Evolutionary conservation across 2,888 invertebrate genomes (phyloP).

Genomic region (Ichneumon xanthorius): DNA sequence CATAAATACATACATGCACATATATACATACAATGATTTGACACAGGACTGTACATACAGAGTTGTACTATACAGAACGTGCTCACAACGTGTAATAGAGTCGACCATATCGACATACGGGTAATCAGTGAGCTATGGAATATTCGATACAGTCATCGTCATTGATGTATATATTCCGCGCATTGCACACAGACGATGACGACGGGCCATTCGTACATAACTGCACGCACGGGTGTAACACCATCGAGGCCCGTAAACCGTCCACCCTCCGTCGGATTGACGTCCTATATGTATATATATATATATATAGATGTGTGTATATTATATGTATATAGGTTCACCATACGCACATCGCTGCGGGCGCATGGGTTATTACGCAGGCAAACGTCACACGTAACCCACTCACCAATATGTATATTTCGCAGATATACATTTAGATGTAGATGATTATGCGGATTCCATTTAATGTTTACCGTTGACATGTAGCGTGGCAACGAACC

Average conservation of each 20-base stretch:
- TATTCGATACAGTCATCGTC: slow-evolving; percentile 63
- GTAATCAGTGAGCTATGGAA: slow-evolving; percentile 53
- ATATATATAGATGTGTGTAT: too few species aligned
- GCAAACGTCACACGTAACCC: slow-evolving; percentile 65
- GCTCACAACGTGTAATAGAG: slow-evolving; percentile 26
- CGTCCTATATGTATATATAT: not conserved
- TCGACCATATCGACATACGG: slow-evolving; percentile 56
- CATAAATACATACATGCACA: too few species aligned
- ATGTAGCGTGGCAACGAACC: slow-evolving; percentile 20
- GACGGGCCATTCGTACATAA: not conserved
- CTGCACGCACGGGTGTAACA: not conserved
- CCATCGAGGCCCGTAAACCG: slow-evolving; percentile 13
- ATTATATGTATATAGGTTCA: slow-evolving; percentile 11
- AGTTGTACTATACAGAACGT: not conserved
- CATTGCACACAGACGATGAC: not conserved
- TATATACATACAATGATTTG: not conserved
- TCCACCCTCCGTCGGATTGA: not conserved
- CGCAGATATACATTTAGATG: slow-evolving; percentile 65
- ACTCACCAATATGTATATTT: slow-evolving; percentile 55
- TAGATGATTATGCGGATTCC: slow-evolving; percentile 55
- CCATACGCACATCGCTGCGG: slow-evolving; percentile 53
- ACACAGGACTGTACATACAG: not conserved
- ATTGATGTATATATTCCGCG: slow-evolving; percentile 20
- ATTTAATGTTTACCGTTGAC: slow-evolving; percentile 24
- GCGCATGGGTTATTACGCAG: slow-evolving; percentile 61